Conservation (phyloP, 2,113 vertebrate genomes). For the Micronisus gabar region DNA sequence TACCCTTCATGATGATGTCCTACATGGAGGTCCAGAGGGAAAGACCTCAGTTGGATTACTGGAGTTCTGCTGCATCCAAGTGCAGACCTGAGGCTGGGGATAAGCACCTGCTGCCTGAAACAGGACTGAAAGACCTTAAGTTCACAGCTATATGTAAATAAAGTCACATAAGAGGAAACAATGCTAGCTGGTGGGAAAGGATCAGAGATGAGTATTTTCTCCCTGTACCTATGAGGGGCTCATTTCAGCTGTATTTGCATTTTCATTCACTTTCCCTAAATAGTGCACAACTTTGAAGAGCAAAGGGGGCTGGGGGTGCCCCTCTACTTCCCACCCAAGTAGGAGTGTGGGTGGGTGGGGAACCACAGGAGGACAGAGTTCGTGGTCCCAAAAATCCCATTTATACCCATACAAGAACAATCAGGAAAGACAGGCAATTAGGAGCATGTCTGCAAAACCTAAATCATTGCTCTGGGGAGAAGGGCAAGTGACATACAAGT, state of each 20-base stretch:
- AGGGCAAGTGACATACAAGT: not conserved
- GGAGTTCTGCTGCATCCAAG: not conserved
- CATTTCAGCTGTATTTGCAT: not conserved
- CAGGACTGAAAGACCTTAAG: not conserved
- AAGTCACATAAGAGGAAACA: not conserved
- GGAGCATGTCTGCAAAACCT: not conserved
- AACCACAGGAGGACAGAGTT: not conserved
- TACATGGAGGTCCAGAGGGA: not conserved
- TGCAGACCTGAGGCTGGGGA: not conserved
- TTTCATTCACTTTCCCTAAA: not conserved
- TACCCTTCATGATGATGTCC: not conserved
- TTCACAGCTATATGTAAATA: not conserved
- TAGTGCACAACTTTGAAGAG: not conserved
- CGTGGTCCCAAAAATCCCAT: not conserved
- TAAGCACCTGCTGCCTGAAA: not conserved
- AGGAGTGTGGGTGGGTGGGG: too few species aligned
- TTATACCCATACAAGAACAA: not conserved
- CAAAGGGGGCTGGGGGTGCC: not conserved
- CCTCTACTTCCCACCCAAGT: not conserved
- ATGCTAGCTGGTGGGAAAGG: not conserved
- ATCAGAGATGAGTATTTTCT: not conserved
- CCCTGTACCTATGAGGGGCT: accelerated
- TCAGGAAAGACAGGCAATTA: not conserved
- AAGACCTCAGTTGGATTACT: not conserved
- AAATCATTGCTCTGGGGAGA: not conserved